These are phyloP conservation scores for Philereme transversata DNA, from an alignment of 2,888 invertebrate species.

Conservation along the genomic window DNA sequence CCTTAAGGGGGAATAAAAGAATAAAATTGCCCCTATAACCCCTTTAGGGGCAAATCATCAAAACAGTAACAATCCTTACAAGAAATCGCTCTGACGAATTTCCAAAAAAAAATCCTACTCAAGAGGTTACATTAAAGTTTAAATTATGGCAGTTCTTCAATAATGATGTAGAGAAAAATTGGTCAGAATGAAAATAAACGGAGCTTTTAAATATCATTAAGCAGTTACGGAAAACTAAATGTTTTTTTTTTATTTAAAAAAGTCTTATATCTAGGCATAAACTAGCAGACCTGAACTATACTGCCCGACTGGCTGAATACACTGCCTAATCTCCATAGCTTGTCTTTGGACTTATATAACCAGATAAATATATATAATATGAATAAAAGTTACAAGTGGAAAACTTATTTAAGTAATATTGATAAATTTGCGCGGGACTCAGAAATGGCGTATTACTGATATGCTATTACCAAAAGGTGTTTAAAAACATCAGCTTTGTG, in stretches of 20 bases:
- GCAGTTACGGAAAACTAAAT: constrained; percentile 75
- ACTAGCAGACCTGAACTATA: constrained; percentile 17
- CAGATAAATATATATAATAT: neutral
- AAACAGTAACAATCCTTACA: neutral
- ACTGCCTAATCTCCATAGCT: constrained; percentile 15
- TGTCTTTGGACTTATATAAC: constrained; percentile 4
- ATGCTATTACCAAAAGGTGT: constrained; percentile 42
- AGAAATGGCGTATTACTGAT: constrained; percentile 38
- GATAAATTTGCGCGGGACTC: constrained; percentile 6
- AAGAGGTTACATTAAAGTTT: constrained; percentile 44
- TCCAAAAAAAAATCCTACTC: constrained; percentile 6
- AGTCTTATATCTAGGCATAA: constrained; percentile 69
- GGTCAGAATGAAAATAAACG: constrained; percentile 72
- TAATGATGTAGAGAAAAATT: constrained; percentile 77
- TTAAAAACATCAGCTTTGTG: constrained; percentile 16
- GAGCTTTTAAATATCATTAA: constrained; percentile 58
- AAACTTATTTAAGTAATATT: constrained; percentile 16
- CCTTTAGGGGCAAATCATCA: neutral
- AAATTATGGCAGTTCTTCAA: constrained; percentile 80
- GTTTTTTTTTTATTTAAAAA: constrained; percentile 62
- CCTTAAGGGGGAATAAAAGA: no score
- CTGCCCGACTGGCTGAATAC: constrained; percentile 16
- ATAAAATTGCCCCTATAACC: no score
- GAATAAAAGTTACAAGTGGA: neutral
- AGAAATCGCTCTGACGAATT: neutral